These are phyloP conservation scores for Daboia siamensis DNA, from an alignment of 2,113 vertebrate species.

Conservation along the genomic window DNA sequence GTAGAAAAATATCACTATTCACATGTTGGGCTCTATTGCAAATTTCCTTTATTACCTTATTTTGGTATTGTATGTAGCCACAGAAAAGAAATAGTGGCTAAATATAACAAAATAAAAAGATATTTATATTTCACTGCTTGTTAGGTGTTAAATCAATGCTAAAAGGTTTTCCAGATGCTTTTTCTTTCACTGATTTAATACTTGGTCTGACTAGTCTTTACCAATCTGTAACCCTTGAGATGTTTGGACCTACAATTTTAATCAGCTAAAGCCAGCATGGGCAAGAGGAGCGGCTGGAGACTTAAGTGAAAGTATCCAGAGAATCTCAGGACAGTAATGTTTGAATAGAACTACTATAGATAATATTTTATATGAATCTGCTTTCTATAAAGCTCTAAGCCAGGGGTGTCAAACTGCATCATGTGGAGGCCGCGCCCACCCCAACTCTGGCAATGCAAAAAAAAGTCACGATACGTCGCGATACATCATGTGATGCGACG, in stretches of 20 bases:
- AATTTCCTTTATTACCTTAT: background rate
- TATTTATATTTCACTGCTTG: too few species aligned
- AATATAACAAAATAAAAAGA: background rate
- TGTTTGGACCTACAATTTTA: background rate
- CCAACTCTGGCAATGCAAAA: too few species aligned
- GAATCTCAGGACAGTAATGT: background rate
- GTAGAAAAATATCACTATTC: background rate
- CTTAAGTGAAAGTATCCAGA: background rate
- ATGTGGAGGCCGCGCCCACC: too few species aligned
- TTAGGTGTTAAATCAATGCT: background rate
- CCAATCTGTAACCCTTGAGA: background rate
- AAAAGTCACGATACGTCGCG: too few species aligned
- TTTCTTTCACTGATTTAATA: background rate
- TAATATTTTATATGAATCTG: background rate
- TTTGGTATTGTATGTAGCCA: background rate
- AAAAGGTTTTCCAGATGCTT: background rate
- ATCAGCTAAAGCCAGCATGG: background rate
- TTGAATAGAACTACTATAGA: background rate
- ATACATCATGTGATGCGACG: too few species aligned
- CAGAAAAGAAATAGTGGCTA: background rate
- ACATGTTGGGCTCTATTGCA: background rate
- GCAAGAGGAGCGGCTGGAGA: background rate
- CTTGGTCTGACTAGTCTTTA: background rate
- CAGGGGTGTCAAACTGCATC: too few species aligned
- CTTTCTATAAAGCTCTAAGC: background rate